Evolutionary conservation across 2,113 vertebrate species (phyloP).

Genomic region (Corythaeola cristata): DNA sequence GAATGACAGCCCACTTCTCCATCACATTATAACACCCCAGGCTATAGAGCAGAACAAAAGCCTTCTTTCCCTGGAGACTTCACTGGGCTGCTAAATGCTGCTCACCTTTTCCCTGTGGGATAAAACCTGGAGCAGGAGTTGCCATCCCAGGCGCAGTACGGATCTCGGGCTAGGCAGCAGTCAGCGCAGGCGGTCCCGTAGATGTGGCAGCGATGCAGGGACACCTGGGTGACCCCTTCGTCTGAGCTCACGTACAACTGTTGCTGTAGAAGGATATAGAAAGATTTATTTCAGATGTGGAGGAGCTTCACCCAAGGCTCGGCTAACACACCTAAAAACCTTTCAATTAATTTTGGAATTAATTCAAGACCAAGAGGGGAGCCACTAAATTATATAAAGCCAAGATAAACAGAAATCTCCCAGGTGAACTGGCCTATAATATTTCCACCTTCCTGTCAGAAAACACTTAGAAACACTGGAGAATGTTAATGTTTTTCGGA

Average conservation of each 20-base stretch:
- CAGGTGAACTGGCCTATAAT: constrained; percentile 1
- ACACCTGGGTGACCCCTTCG: constrained; percentile 91
- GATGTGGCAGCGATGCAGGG: constrained; percentile 92
- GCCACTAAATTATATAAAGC: not conserved
- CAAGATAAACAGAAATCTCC: constrained; percentile 57
- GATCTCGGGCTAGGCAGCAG: constrained; percentile 96
- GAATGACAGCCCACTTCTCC: not conserved
- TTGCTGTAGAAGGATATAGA: constrained; percentile 81
- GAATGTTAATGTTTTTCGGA: constrained; percentile 28
- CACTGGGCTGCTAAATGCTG: not conserved
- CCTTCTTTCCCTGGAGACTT: not conserved
- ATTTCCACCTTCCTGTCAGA: constrained; percentile 45
- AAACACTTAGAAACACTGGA: not conserved
- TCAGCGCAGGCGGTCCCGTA: constrained; percentile 95
- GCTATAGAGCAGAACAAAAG: not conserved
- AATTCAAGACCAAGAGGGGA: constrained; percentile 1
- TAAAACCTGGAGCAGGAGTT: constrained; percentile 94
- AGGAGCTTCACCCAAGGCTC: not conserved
- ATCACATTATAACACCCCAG: not conserved
- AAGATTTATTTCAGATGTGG: constrained; percentile 35
- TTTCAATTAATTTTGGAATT: constrained; percentile 18
- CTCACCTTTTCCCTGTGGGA: constrained; percentile 92
- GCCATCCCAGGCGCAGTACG: constrained; percentile 98
- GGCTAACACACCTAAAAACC: not conserved
- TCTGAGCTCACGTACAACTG: constrained; percentile 95